Evolutionary conservation across 2,113 vertebrate genomes (phyloP).

Genomic region (Urocitellus parryii): DNA sequence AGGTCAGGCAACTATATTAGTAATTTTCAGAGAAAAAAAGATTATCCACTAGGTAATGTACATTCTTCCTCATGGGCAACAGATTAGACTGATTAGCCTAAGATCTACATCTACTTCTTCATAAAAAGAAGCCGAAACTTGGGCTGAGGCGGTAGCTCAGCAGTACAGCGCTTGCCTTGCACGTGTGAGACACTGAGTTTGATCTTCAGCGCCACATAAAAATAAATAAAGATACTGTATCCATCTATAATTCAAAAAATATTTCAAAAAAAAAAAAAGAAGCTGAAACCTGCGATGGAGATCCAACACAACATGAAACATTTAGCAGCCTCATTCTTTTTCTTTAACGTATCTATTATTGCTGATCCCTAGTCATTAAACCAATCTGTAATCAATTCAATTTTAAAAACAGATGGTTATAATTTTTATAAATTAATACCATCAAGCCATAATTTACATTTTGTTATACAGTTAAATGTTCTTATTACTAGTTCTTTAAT

Average conservation of each 20-base stretch:
- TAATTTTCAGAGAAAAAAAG: background rate
- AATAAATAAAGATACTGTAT: too few species aligned
- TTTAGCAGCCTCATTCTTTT: background rate
- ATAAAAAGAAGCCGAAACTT: constrained; percentile 14
- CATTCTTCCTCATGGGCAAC: background rate
- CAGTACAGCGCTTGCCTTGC: too few species aligned
- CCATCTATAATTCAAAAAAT: too few species aligned
- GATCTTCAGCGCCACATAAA: too few species aligned
- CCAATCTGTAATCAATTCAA: background rate
- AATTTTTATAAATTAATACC: background rate
- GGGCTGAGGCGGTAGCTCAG: background rate
- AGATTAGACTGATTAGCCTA: background rate
- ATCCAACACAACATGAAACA: constrained; percentile 14
- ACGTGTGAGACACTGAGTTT: too few species aligned
- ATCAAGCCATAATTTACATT: background rate
- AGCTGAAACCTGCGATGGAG: background rate
- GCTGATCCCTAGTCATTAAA: constrained; percentile 1
- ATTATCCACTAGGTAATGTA: background rate
- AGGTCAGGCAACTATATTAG: background rate
- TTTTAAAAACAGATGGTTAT: constrained; percentile 34
- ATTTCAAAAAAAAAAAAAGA: too few species aligned
- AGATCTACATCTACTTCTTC: background rate
- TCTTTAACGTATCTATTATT: constrained; percentile 6
- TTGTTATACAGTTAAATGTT: background rate
- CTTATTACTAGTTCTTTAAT: background rate